phyloP scores from a whole-genome alignment of 2,888 invertebrate species.

The Eupsilia transversa region DNA sequence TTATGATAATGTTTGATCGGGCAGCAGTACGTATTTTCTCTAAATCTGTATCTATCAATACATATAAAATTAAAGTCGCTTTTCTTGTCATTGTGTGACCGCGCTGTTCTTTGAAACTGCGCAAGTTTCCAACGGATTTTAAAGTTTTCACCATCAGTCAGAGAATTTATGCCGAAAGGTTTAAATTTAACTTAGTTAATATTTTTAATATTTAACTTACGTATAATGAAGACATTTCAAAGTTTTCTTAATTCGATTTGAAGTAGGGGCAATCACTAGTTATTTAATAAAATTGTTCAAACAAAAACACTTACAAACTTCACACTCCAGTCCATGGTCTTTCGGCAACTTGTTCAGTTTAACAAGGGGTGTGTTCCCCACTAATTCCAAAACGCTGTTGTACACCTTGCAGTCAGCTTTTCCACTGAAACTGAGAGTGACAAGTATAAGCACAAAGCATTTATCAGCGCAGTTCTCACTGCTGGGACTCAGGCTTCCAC shows the following conservation, averaged over 20 bases:
- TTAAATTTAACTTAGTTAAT: no score
- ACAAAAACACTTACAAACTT: slow-evolving; percentile 92
- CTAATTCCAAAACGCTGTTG: slow-evolving; percentile 87
- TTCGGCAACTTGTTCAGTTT: slow-evolving; percentile 94
- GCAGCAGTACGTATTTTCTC: no score
- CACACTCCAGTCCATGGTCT: slow-evolving; percentile 93
- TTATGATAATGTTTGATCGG: neutral
- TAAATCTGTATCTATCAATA: no score
- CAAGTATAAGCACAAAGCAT: neutral
- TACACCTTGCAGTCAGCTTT: slow-evolving; percentile 56
- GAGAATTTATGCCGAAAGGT: no score
- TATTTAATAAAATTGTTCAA: neutral
- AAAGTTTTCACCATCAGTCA: no score
- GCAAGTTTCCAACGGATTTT: no score
- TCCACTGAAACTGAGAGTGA: slow-evolving; percentile 47
- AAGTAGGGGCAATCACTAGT: neutral
- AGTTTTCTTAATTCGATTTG: neutral
- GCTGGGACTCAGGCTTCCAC: neutral
- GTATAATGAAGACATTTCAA: no score
- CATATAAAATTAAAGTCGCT: neutral
- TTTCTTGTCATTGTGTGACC: no score
- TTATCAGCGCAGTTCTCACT: neutral
- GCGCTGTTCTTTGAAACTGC: no score
- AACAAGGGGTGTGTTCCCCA: slow-evolving; percentile 95
- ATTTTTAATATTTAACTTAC: no score